Evolutionary conservation across 2,113 vertebrate species (phyloP).

Genomic region (human): DNA sequence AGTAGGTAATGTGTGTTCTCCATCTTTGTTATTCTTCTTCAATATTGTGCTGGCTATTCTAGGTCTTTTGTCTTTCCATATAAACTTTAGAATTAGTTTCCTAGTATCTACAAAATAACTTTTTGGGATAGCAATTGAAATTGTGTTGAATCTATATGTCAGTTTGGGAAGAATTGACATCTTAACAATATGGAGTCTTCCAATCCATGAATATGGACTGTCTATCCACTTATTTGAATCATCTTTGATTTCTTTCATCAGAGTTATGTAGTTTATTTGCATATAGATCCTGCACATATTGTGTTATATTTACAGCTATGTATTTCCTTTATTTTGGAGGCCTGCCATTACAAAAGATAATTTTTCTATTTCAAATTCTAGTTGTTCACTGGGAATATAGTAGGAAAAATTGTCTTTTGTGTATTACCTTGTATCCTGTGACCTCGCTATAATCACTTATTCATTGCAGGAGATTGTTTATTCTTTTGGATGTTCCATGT

Average conservation of each 20-base stretch:
- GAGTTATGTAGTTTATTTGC: background rate
- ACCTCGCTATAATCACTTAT: background rate
- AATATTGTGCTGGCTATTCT: background rate
- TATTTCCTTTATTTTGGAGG: background rate
- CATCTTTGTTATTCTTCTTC: background rate
- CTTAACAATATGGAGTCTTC: background rate
- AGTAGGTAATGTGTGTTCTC: background rate
- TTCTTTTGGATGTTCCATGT: background rate
- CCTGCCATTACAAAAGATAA: background rate
- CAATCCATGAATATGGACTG: background rate
- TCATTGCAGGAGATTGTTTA: background rate
- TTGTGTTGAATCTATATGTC: background rate
- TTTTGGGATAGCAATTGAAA: background rate
- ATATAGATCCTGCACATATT: background rate
- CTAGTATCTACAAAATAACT: background rate
- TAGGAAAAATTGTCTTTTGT: background rate
- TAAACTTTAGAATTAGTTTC: slow-evolving; percentile 8
- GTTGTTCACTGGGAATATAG: background rate
- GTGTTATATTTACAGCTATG: background rate
- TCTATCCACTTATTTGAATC: background rate
- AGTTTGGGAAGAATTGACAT: background rate
- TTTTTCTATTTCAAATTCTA: background rate
- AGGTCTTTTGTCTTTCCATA: background rate
- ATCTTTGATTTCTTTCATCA: background rate
- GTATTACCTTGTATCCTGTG: background rate